phyloP scores from a whole-genome alignment of 1,140 invertebrate species.

The Andricus grossulariae region DNA sequence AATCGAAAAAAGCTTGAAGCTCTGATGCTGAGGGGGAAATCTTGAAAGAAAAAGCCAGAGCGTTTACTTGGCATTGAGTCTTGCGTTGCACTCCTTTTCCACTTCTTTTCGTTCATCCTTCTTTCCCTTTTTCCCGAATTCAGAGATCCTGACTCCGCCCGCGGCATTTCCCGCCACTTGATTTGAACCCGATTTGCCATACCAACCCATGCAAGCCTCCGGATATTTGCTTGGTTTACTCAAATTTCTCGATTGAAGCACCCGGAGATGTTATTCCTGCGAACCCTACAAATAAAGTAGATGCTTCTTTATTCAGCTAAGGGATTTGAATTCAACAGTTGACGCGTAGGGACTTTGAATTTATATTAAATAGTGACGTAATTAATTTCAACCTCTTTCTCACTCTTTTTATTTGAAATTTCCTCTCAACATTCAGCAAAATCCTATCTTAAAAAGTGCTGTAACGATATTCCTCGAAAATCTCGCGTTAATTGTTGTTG shows the following conservation, averaged over 20 bases:
- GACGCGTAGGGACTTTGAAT: too few relatives aligned
- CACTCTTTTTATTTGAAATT: too few relatives aligned
- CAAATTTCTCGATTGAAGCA: constrained; percentile 54
- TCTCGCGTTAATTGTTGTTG: too few relatives aligned
- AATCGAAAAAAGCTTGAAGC: constrained; percentile 35
- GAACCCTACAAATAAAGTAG: background rate
- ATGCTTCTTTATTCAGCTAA: too few relatives aligned
- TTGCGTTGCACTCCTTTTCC: constrained; percentile 36
- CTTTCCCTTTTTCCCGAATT: constrained; percentile 33
- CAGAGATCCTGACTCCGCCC: constrained; percentile 48
- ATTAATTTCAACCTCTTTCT: too few relatives aligned
- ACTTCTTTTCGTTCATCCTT: constrained; percentile 20
- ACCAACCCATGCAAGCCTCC: constrained; percentile 51
- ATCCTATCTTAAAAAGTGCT: too few relatives aligned
- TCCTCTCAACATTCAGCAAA: too few relatives aligned
- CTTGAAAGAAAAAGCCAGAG: constrained; percentile 47
- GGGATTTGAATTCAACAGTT: constrained; percentile 15
- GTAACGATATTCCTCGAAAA: too few relatives aligned
- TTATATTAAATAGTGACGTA: too few relatives aligned
- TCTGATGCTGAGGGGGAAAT: background rate
- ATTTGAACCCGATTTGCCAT: constrained; percentile 67
- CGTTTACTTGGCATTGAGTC: constrained; percentile 41
- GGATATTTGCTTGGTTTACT: constrained; percentile 67
- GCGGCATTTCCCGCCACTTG: constrained; percentile 68
- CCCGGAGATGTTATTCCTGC: constrained; percentile 13